phyloP scores from a whole-genome alignment of 2,797 vertebrate genomes.

The Enteromius mattozi region DNA sequence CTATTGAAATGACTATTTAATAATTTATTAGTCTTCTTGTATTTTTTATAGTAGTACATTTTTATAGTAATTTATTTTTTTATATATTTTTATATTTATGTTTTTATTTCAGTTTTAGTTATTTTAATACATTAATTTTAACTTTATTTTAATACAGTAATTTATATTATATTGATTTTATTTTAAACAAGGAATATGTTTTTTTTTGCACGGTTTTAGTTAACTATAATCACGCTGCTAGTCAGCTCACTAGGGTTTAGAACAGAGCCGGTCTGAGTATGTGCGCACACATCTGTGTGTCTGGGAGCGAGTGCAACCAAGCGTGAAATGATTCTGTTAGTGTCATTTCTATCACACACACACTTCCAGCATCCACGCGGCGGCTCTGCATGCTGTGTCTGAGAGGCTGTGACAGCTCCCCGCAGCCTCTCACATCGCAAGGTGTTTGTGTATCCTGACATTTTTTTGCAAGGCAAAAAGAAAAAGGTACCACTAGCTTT shows the following conservation, averaged over 20 bases:
- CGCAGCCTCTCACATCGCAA: slow-evolving; percentile 6
- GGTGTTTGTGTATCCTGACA: slow-evolving; percentile 26
- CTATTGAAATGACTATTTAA: background rate
- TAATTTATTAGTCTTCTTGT: background rate
- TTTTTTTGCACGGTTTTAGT: background rate
- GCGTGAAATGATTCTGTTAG: slow-evolving; percentile 97
- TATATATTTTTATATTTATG: background rate
- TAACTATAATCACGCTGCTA: background rate
- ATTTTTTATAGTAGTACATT: background rate
- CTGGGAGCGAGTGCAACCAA: slow-evolving; percentile 80
- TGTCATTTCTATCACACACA: slow-evolving; percentile 89
- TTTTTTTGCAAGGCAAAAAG: slow-evolving; percentile 17
- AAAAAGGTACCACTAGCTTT: background rate
- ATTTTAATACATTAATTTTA: background rate
- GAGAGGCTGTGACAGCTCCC: slow-evolving; percentile 39
- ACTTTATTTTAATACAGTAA: background rate
- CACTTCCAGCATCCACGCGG: background rate
- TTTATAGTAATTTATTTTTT: background rate
- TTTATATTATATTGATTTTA: background rate
- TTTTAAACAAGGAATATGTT: no score
- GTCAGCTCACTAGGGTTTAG: background rate
- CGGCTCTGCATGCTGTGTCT: slow-evolving; percentile 28
- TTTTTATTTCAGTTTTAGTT: background rate
- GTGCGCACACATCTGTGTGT: slow-evolving; percentile 70
- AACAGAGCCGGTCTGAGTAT: background rate